These are phyloP conservation scores for Leptoclinus maculatus DNA, from an alignment of 2,797 vertebrate genomes.

Conservation along the genomic window DNA sequence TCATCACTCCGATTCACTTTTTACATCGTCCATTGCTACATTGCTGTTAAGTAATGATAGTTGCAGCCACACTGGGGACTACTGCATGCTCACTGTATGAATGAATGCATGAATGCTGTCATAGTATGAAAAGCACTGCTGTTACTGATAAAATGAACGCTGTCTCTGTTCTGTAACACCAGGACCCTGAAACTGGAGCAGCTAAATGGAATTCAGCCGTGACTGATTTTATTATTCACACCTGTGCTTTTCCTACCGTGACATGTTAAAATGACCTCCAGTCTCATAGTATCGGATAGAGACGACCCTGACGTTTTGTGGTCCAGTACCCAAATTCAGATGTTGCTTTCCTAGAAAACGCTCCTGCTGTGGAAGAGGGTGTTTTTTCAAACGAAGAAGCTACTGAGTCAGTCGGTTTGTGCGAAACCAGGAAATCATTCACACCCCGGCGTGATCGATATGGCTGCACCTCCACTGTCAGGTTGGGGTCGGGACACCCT, in stretches of 20 bases:
- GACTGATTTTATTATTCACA: neutral
- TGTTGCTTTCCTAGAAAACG: neutral
- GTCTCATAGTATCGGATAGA: neutral
- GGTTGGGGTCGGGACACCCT: slow-evolving; percentile 42
- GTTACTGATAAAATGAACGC: neutral
- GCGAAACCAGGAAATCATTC: slow-evolving; percentile 8
- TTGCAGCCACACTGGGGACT: neutral
- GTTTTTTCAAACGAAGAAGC: neutral
- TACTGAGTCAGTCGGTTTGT: neutral
- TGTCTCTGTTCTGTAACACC: neutral
- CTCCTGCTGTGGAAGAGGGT: neutral
- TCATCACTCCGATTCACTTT: neutral
- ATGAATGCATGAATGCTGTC: neutral
- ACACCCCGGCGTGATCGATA: slow-evolving; percentile 28
- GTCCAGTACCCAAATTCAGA: neutral
- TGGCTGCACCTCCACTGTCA: slow-evolving; percentile 20
- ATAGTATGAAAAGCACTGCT: neutral
- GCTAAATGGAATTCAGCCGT: neutral
- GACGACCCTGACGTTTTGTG: neutral
- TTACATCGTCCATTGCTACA: neutral
- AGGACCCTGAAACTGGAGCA: neutral
- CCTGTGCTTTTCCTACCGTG: neutral
- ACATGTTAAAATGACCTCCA: neutral
- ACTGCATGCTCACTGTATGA: neutral
- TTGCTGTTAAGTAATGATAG: neutral